These are phyloP conservation scores for Ennomos quercinarius DNA, from an alignment of 2,888 invertebrate species.

Conservation along the genomic window DNA sequence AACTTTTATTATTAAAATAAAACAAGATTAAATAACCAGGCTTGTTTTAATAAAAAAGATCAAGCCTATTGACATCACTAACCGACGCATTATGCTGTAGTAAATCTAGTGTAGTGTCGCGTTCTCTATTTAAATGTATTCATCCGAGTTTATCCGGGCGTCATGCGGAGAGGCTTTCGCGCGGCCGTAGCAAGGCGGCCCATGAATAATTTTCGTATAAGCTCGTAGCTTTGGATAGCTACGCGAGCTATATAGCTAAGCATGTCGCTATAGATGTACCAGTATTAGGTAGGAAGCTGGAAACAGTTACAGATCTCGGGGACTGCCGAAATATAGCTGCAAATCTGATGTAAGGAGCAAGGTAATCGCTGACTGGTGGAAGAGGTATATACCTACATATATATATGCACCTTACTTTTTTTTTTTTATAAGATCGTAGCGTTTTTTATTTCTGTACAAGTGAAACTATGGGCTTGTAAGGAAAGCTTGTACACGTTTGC, in stretches of 20 bases:
- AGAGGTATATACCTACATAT: too few species aligned
- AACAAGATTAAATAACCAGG: slow-evolving; percentile 4
- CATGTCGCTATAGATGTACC: slow-evolving; percentile 14
- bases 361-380: too few species aligned
- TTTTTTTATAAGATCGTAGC: too few species aligned
- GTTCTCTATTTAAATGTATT: slow-evolving; percentile 85
- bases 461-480: too few species aligned
- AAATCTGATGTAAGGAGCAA: too few species aligned
- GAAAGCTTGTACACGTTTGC: too few species aligned
- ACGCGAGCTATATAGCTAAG: slow-evolving; percentile 34
- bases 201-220: slow-evolving; percentile 80
- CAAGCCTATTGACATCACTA: slow-evolving; percentile 27
- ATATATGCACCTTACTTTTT: too few species aligned
- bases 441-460: too few species aligned
- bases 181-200: slow-evolving; percentile 60
- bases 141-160: slow-evolving; percentile 81
- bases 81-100: slow-evolving; percentile 73
- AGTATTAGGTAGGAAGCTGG: slow-evolving; percentile 1
- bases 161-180: slow-evolving; percentile 79
- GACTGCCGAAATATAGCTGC: too few species aligned
- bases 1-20: too few species aligned
- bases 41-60: slow-evolving; percentile 14
- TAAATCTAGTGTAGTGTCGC: slow-evolving; percentile 80
- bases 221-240: slow-evolving; percentile 54
- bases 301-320: not conserved